Evolutionary conservation across 2,888 invertebrate genomes (phyloP).

Genomic region (Deilephila elpenor): DNA sequence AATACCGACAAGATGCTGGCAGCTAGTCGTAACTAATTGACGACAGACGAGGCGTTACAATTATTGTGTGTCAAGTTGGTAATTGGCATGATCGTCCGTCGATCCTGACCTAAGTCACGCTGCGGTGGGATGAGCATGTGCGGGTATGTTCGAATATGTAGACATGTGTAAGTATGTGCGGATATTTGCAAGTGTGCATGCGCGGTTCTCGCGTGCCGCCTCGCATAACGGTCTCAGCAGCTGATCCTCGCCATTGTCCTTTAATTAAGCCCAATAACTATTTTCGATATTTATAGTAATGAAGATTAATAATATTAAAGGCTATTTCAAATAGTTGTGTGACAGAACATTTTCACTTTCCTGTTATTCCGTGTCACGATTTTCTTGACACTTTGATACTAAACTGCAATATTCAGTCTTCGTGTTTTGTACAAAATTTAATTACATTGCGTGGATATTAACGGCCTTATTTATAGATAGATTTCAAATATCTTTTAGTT

Average conservation of each 20-base stretch:
- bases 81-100: conserved; percentile 60
- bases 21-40: conserved; percentile 65
- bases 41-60: conserved; percentile 70
- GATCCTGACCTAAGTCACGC: conserved; percentile 57
- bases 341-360: background rate
- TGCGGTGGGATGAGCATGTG: conserved; percentile 43
- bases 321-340: background rate
- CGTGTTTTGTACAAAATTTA: too few species aligned
- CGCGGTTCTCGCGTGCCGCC: conserved; percentile 64
- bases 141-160: too few species aligned
- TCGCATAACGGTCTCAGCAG: conserved; percentile 73
- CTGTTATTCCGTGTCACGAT: background rate
- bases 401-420: too few species aligned
- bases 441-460: too few species aligned
- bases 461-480: too few species aligned
- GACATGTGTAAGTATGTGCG: too few species aligned
- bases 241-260: conserved; percentile 71
- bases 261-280: conserved; percentile 70
- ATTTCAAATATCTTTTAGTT: too few species aligned
- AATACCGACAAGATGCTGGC: conserved; percentile 60
- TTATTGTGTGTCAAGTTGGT: conserved; percentile 66
- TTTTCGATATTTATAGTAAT: conserved; percentile 30
- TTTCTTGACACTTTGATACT: background rate
- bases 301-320: conserved; percentile 20
- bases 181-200: background rate